phyloP scores from a whole-genome alignment of 1,140 invertebrate genomes.

The Andricus grossulariae region DNA sequence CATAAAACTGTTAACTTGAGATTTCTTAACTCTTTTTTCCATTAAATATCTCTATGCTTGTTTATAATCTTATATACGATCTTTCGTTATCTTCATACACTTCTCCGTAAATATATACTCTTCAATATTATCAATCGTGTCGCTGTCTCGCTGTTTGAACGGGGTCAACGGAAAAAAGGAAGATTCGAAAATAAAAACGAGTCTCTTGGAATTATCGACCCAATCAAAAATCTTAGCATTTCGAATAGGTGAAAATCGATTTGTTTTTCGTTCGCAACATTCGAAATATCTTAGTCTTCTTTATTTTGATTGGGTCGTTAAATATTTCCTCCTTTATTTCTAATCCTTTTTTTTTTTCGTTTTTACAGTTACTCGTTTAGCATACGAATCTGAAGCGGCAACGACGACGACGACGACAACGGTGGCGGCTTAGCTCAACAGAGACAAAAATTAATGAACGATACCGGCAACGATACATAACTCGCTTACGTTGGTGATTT shows the following conservation, averaged over 20 bases:
- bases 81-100: constrained; percentile 53
- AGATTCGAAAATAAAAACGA: constrained; percentile 34
- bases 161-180: constrained; percentile 34
- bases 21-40: constrained; percentile 56
- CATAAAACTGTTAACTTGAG: constrained; percentile 55
- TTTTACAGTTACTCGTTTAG: constrained; percentile 9
- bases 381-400: neutral
- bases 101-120: constrained; percentile 26
- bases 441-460: constrained; percentile 26
- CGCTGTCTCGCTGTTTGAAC: constrained; percentile 34
- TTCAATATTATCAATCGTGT: constrained; percentile 35
- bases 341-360: neutral
- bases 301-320: constrained; percentile 3
- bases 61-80: constrained; percentile 54
- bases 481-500: constrained; percentile 16
- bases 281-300: neutral
- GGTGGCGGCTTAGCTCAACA: constrained; percentile 1
- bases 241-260: neutral
- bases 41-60: constrained; percentile 53
- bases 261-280: neutral
- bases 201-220: constrained; percentile 27
- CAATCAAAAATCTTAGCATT: neutral
- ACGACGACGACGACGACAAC: constrained; percentile 7
- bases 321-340: neutral
- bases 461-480: constrained; percentile 21